Percentiles rank a stretch among this genome's conserved stretches.
These are phyloP conservation scores for Gobionotothen gibberifrons DNA, from an alignment of 2,797 vertebrate species.

Conservation along the genomic window DNA sequence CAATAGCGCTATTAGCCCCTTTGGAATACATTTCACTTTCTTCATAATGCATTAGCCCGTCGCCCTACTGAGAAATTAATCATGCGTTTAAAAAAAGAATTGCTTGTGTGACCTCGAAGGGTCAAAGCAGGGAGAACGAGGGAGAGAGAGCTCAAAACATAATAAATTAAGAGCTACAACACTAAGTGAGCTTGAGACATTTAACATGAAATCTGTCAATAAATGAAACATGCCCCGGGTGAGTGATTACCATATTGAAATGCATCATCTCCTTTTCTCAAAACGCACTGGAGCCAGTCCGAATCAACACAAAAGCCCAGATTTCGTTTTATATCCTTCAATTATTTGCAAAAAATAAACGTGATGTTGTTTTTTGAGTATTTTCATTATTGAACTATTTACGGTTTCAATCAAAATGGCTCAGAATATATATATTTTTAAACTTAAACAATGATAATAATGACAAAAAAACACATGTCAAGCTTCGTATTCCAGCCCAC, in stretches of 20 bases:
- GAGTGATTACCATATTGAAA: conserved; percentile 78
- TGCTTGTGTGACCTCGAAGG: conserved; percentile 80
- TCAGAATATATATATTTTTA: background rate
- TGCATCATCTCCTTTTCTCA: conserved; percentile 55
- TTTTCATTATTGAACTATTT: background rate
- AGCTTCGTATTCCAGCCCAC: conserved; percentile 10
- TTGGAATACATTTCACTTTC: conserved; percentile 76
- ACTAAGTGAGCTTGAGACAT: conserved; percentile 82
- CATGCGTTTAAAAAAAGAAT: conserved; percentile 85
- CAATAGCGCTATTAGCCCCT: conserved; percentile 70
- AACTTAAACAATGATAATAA: conserved; percentile 3
- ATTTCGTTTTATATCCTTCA: conserved; percentile 7
- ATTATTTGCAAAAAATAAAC: background rate
- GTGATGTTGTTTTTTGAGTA: background rate
- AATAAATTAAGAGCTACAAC: conserved; percentile 83
- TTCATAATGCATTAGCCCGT: conserved; percentile 73
- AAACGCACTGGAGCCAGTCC: conserved; percentile 33
- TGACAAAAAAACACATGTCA: conserved; percentile 17
- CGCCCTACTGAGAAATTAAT: conserved; percentile 86
- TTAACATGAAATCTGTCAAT: conserved; percentile 85
- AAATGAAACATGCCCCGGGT: conserved; percentile 80
- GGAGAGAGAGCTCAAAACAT: conserved; percentile 46
- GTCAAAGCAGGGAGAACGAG: conserved; percentile 54
- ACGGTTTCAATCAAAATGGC: background rate
- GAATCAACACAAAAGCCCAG: conserved; percentile 29